phyloP scores from a whole-genome alignment of 1,140 invertebrate species.

The Diuraphis noxia region DNA sequence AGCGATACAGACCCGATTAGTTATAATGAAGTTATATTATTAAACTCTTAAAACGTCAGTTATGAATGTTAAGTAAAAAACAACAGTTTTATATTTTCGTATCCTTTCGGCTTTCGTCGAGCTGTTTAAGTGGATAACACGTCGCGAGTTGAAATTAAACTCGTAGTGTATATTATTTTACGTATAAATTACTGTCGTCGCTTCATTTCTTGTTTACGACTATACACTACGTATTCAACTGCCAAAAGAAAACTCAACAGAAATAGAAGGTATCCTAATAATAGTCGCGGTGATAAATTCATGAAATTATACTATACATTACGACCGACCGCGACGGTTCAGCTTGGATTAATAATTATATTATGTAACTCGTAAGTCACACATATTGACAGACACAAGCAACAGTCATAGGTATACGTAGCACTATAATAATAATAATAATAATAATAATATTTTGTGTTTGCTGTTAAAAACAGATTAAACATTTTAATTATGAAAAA shows the following conservation, averaged over 20 bases:
- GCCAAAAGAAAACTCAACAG: conserved; percentile 20
- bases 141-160: conserved; percentile 28
- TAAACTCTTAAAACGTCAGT: background rate
- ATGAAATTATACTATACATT: conserved; percentile 12
- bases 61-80: background rate
- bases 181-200: conserved; percentile 41
- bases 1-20: background rate
- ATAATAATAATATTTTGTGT: background rate
- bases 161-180: conserved; percentile 2
- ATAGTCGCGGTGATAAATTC: conserved; percentile 9
- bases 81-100: background rate
- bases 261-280: conserved; percentile 36
- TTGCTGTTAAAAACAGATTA: background rate
- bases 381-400: conserved; percentile 14
- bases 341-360: conserved; percentile 11
- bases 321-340: background rate
- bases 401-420: background rate
- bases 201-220: conserved; percentile 19
- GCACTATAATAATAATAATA: background rate
- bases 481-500: background rate
- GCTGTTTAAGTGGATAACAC: background rate
- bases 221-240: background rate
- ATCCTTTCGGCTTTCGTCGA: background rate
- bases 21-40: background rate
- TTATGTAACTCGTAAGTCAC: background rate